phyloP scores from a whole-genome alignment of 2,113 vertebrate species.

The Scopus umbretta region DNA sequence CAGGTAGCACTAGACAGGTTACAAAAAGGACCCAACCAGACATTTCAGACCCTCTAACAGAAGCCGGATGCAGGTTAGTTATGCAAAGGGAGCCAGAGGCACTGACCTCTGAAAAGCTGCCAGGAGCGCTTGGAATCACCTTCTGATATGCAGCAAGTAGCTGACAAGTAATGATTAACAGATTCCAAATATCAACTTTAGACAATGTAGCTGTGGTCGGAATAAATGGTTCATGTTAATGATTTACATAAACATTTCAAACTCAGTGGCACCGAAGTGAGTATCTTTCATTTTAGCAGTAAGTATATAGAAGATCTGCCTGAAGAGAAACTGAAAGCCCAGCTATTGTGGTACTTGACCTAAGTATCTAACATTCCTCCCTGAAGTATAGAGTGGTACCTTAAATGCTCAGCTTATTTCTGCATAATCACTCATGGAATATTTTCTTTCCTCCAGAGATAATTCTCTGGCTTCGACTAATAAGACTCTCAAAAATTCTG shows the following conservation, averaged over 20 bases:
- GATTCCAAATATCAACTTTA: conserved; percentile 50
- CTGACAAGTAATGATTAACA: conserved; percentile 68
- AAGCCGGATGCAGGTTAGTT: conserved; percentile 48
- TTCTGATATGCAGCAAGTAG: conserved; percentile 43
- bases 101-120: conserved; percentile 39
- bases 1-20: not conserved
- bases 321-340: conserved; percentile 14
- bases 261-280: not conserved
- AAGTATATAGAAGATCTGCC: not conserved
- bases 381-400: not conserved
- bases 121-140: not conserved
- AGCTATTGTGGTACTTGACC: too few species aligned
- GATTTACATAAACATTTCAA: conserved; percentile 46
- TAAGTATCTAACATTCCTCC: not conserved
- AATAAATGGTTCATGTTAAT: conserved; percentile 53
- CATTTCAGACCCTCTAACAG: conserved; percentile 53
- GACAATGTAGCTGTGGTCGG: conserved; percentile 32
- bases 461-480: not conserved
- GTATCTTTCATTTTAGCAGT: not conserved
- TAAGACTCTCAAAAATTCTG: not conserved
- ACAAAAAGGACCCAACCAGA: not conserved
- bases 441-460: not conserved
- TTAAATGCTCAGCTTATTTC: not conserved
- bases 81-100: not conserved
- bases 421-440: not conserved